Percentiles rank a stretch among this genome's conserved stretches.
Conservation (phyloP, 2,888 invertebrate genomes). For the Candidula unifasciata region DNA sequence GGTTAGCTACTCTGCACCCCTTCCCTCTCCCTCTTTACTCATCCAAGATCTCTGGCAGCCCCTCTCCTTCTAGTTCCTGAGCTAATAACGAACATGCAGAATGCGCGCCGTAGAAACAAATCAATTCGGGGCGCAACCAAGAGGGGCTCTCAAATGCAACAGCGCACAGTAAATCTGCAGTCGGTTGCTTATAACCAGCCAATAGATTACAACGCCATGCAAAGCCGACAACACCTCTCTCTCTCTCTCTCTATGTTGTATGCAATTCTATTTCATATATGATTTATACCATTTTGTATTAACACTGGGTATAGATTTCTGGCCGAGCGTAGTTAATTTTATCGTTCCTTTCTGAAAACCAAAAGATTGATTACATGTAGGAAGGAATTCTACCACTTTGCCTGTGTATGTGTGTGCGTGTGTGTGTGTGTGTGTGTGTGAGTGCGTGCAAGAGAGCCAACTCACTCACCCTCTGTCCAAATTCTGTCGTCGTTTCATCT, state of each 20-base stretch:
- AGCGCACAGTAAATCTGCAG: background rate
- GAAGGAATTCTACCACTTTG: background rate
- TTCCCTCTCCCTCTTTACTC: background rate
- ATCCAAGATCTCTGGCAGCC: background rate
- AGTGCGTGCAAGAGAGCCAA: background rate
- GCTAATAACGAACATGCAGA: background rate
- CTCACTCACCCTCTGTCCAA: background rate
- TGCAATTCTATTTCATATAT: background rate
- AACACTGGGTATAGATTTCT: background rate
- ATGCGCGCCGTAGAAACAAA: conserved; percentile 2
- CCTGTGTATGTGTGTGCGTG: no score
- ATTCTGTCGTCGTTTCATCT: conserved; percentile 9
- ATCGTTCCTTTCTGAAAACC: background rate
- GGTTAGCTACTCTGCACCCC: background rate
- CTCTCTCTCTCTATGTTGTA: background rate
- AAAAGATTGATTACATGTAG: background rate
- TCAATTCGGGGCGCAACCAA: background rate
- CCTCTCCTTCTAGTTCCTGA: background rate
- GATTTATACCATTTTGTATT: conserved; percentile 4
- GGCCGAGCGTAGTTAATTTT: background rate
- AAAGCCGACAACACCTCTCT: background rate
- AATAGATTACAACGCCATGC: background rate
- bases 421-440: no score
- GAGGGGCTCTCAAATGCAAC: background rate
- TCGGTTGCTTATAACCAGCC: background rate